Base-by-base conservation (phyloP, 2,113 vertebrate species). In the Vanacampus margaritifer region DNA sequence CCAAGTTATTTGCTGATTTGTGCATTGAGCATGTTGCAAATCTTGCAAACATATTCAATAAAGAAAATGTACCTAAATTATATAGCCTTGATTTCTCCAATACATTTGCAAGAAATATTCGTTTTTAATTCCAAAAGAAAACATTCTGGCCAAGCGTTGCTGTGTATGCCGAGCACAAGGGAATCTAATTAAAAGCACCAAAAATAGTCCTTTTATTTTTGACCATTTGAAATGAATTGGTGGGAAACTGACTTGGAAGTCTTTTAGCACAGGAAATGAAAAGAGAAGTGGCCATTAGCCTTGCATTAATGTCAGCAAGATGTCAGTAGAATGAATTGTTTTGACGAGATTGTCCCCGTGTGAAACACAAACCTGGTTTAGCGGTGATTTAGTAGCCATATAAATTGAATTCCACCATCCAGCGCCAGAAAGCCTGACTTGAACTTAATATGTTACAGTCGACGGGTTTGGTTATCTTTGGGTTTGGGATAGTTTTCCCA, bases 251-350 rank as follows among this genome's bases (percentile, higher is more conserved):
- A 39, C 62, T 51, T 13, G 19, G 35, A 61, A 50, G 53, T 51
- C 60, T 70, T 28, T 82, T 80, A 65, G 67, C 46, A 67, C 76
- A 85, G 87, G 85, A 90, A 83, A 88, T 85, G 67, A 85, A 67
- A 24, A 43, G 57, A 85, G 83, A 85, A 74, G 79, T 73, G 67
- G 48, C 71, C 79, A 82, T 84, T 82, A 86, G 84, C 82, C 85
- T 77, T 43, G 23, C 72, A 82, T 71, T 77, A 14, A 81, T 73
- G 81, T 69, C 54, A 64, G 48, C 59, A 37, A 68, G 71, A 83
- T 75, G 74, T 69, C 77, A 82, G 74, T 9, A 14, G 24, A 66
- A 50, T 74, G 72, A 61, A 23, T 62, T 77, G 79, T 79, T 80
- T 70, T 37, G 60, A 76, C 45, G 75, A 79, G 71, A 46, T 39